Evolutionary conservation across 2,797 vertebrate genomes (phyloP).

Genomic region (Melanotaenia nigrans): DNA sequence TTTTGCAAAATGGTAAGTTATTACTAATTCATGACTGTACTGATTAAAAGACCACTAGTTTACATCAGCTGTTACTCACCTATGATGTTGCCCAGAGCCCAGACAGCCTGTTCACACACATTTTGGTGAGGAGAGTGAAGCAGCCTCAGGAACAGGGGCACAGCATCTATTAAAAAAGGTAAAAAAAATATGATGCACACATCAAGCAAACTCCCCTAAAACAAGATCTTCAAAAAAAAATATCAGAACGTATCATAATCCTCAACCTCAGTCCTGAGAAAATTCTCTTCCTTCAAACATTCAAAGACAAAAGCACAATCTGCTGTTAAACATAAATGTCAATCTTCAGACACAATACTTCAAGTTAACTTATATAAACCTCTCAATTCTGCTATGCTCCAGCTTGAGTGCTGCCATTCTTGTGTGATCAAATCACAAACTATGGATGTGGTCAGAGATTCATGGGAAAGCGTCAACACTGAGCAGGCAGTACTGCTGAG

Average conservation of each 20-base stretch:
- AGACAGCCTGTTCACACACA: constrained; percentile 98
- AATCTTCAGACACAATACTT: background rate
- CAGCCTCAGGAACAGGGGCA: constrained; percentile 95
- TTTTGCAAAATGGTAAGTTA: no score
- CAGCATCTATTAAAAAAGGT: constrained; percentile 86
- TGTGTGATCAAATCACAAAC: background rate
- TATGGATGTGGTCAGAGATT: background rate
- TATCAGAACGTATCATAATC: background rate
- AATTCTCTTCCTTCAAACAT: background rate
- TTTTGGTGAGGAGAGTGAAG: constrained; percentile 98
- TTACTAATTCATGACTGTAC: no score
- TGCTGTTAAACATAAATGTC: background rate
- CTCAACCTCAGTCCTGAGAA: background rate
- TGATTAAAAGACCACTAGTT: background rate
- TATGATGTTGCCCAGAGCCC: constrained; percentile 99
- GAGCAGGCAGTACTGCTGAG: background rate
- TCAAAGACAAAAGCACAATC: background rate
- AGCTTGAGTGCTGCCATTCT: background rate
- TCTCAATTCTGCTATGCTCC: background rate
- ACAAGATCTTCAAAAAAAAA: background rate
- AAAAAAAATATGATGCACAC: background rate
- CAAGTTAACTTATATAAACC: background rate
- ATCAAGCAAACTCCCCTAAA: constrained; percentile 1
- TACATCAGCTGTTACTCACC: constrained; percentile 80
- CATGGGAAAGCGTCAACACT: background rate